These are phyloP conservation scores for Dascyllus trimaculatus DNA, from an alignment of 2,113 vertebrate species.

Conservation along the genomic window DNA sequence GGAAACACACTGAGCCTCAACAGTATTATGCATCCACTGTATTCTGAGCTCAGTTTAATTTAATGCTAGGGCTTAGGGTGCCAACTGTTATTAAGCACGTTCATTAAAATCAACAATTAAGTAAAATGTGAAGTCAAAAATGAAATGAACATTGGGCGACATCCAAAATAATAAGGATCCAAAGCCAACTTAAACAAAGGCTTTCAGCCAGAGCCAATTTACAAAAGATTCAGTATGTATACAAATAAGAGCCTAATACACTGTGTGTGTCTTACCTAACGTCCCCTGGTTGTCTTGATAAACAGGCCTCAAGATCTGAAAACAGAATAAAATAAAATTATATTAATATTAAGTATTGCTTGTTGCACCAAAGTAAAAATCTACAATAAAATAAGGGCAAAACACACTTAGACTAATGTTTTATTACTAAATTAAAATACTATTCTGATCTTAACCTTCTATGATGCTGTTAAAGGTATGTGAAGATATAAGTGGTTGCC, in stretches of 20 bases:
- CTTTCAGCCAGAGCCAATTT: not conserved
- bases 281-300: conserved; percentile 88
- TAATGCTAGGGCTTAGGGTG: too few relatives aligned
- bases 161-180: conserved; percentile 12
- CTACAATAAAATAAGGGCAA: not conserved
- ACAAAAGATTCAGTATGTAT: not conserved
- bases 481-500: not conserved
- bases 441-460: not conserved
- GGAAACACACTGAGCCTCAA: not conserved
- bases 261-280: conserved; percentile 84
- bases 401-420: not conserved
- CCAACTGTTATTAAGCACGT: too few relatives aligned
- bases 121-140: not conserved
- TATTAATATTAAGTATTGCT: conserved; percentile 29
- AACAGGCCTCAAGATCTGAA: conserved; percentile 90
- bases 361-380: not conserved
- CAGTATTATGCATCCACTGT: too few relatives aligned
- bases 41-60: too few relatives aligned
- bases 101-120: not conserved
- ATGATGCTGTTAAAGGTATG: not conserved
- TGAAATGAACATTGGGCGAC: conserved; percentile 7
- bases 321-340: conserved; percentile 44
- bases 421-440: not conserved
- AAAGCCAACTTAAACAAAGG: too few relatives aligned
- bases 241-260: not conserved